Conservation (phyloP, 1,140 invertebrate genomes). For the Papilio glaucus region DNA sequence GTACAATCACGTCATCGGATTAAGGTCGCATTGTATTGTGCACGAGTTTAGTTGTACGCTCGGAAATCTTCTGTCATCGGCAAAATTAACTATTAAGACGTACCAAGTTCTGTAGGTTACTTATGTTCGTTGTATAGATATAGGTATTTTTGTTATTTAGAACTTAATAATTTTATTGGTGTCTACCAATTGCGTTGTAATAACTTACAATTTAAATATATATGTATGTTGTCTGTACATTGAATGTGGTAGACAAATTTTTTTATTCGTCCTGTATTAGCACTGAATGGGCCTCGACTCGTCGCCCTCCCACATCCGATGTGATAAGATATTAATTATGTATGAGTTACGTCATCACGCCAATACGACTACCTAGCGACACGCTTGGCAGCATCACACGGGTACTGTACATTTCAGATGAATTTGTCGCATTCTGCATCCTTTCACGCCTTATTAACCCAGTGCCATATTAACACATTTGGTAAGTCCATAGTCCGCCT, state of each 20-base stretch:
- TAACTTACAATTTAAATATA: not conserved
- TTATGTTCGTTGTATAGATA: no score
- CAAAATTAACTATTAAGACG: no score
- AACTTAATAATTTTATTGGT: no score
- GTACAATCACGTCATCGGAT: no score
- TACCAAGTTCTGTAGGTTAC: no score
- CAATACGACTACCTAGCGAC: slow-evolving; percentile 6
- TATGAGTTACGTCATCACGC: not conserved
- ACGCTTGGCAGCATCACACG: not conserved
- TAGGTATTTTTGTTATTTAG: no score
- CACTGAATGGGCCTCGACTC: not conserved
- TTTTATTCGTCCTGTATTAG: not conserved
- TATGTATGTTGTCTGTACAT: not conserved
- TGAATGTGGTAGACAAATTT: not conserved
- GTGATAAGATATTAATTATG: slow-evolving; percentile 21
- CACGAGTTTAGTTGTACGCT: no score
- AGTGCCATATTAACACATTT: no score
- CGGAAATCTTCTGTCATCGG: no score
- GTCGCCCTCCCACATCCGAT: slow-evolving; percentile 1
- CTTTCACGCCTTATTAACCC: not conserved
- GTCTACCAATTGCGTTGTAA: no score
- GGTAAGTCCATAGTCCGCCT: no score
- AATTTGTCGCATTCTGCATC: not conserved
- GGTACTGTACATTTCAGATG: not conserved
- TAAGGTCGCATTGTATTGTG: no score